Conservation (phyloP, 2,113 vertebrate species). For the Arvicanthis niloticus region DNA sequence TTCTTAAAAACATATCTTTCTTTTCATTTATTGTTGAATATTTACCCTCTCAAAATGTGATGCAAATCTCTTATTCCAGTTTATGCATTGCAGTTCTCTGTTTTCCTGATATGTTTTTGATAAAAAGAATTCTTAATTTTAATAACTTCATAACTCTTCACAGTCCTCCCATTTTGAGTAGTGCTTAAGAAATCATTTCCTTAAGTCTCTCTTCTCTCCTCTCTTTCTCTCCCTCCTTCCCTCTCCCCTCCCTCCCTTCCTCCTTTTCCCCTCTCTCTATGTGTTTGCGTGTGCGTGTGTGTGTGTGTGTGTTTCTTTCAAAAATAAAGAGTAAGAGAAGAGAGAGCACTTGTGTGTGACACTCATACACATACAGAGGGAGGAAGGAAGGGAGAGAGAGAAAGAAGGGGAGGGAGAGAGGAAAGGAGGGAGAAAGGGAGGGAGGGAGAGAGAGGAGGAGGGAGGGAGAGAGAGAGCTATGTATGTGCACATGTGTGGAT, state of each 20-base stretch:
- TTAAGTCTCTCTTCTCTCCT: background rate
- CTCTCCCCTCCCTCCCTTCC: background rate
- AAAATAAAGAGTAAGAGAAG: background rate
- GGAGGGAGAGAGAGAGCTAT: no score
- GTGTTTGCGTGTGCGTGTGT: no score
- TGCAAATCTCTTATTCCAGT: background rate
- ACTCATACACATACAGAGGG: no score
- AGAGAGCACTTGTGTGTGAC: background rate
- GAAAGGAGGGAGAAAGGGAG: no score
- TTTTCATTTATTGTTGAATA: slow-evolving; percentile 10
- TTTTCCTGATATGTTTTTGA: background rate
- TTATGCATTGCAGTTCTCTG: no score
- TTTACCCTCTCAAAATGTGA: background rate
- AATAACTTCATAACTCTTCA: background rate
- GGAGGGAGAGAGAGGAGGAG: no score
- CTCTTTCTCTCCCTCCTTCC: no score
- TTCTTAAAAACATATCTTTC: slow-evolving; percentile 35
- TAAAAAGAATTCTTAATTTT: slow-evolving; percentile 28
- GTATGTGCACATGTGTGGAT: background rate
- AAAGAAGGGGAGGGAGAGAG: no score
- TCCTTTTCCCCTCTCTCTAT: background rate
- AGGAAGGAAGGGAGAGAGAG: no score
- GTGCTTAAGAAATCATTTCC: slow-evolving; percentile 22
- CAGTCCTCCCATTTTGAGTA: background rate
- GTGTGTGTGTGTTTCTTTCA: background rate